These are phyloP conservation scores for Cataglyphis cursor DNA, from an alignment of 2,888 invertebrate species.

Conservation along the genomic window DNA sequence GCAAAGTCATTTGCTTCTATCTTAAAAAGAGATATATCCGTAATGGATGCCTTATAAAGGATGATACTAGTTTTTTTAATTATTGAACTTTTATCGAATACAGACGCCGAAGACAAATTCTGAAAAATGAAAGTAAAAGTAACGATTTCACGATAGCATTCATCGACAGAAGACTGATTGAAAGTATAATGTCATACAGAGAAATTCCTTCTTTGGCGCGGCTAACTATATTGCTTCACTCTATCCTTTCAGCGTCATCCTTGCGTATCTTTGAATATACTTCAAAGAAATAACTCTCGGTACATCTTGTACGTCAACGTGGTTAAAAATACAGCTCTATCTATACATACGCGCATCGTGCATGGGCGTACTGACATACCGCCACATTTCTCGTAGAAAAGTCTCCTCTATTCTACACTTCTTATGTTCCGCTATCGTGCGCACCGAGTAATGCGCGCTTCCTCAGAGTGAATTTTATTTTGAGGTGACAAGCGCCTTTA, in stretches of 20 bases:
- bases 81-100: not conserved
- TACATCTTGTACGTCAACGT: constrained; percentile 43
- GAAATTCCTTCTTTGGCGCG: constrained; percentile 26
- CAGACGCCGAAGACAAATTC: not conserved
- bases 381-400: constrained; percentile 21
- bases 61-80: not conserved
- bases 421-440: constrained; percentile 61
- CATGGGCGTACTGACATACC: constrained; percentile 1
- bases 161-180: not conserved
- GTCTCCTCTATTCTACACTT: constrained; percentile 18
- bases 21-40: not conserved
- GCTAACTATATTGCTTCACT: constrained; percentile 25
- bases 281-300: constrained; percentile 49
- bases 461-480: constrained; percentile 21
- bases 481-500: constrained; percentile 49
- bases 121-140: constrained; percentile 4
- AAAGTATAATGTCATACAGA: constrained; percentile 6
- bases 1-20: constrained; percentile 54
- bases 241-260: constrained; percentile 38
- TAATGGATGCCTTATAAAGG: not conserved
- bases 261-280: constrained; percentile 29
- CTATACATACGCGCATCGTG: constrained; percentile 8
- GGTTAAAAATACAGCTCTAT: constrained; percentile 45
- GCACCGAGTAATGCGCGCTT: constrained; percentile 22
- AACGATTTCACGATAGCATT: constrained; percentile 1